Conservation (phyloP, 2,797 vertebrate genomes). For the Caiman crocodilus region DNA sequence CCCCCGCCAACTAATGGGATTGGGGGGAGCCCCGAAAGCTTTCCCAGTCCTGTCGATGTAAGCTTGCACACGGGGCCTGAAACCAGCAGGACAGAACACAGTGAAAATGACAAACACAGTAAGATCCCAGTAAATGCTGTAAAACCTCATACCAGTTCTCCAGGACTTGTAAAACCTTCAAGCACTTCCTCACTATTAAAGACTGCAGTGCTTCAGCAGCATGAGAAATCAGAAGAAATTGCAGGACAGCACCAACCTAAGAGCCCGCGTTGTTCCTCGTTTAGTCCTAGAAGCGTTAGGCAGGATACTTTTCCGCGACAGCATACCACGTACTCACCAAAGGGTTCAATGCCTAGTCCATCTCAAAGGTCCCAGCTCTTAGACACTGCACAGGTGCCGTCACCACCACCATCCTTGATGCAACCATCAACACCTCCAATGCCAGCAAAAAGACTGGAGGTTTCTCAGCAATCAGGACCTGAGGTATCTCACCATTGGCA, state of each 20-base stretch:
- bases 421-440: constrained; percentile 85
- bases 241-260: constrained; percentile 81
- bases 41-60: constrained; percentile 81
- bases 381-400: constrained; percentile 82
- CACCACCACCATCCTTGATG: constrained; percentile 80
- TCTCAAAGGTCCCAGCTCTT: constrained; percentile 80
- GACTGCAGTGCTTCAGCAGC: constrained; percentile 86
- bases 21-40: constrained; percentile 88
- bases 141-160: constrained; percentile 89
- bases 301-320: constrained; percentile 83
- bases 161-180: constrained; percentile 83
- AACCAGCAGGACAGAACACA: constrained; percentile 85
- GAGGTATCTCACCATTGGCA: constrained; percentile 82
- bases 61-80: constrained; percentile 80
- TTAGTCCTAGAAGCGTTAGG: constrained; percentile 84
- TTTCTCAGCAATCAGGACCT: constrained; percentile 73
- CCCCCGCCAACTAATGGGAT: constrained; percentile 88
- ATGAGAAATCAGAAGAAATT: constrained; percentile 83
- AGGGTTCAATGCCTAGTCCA: constrained; percentile 86
- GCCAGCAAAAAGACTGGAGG: constrained; percentile 82
- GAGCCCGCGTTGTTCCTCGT: constrained; percentile 83
- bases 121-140: constrained; percentile 90
- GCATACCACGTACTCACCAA: constrained; percentile 84
- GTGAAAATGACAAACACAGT: constrained; percentile 92
- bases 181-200: constrained; percentile 87